Base-by-base conservation (phyloP, 1,140 invertebrate species). In the Goniozus legneri region DNA sequence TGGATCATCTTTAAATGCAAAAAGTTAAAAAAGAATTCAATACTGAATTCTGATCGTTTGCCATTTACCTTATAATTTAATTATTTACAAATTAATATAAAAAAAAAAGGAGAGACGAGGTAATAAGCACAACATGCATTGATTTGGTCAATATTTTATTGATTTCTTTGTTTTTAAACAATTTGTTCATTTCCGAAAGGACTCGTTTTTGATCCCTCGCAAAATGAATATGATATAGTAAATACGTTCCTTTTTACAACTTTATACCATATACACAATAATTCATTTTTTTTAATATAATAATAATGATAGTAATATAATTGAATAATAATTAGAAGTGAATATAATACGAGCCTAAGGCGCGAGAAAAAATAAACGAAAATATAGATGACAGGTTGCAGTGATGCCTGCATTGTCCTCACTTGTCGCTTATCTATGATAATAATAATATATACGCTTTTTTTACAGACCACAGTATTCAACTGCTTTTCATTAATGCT, bases 171-270 rank as follows among this genome's bases (percentile, higher is more conserved):
- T 50, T 65, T 67, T 65, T 62, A 67, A 67, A 67, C 65, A 67
- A 62, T 67, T 64, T 64, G 57, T 59, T 67, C 57, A 62, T 64
- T 59, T n/a, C n/a, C 56, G 50, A 49, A 58, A 54, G 54, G 58
- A 46, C 37, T 41, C 49, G 22, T 47, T n/a, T n/a, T n/a, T 37
- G 51, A 38, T 54, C 56, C 63, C 51, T n/a, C 58, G 46, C 57
- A 42, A 67, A 65, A 64, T 67, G 63, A 67, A 67, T 67, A 65
- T 59, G 57, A 60, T 67, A 64, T 65, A 67, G 63, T 65, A 64
- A 67, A 65, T 67, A 67, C 52, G 60, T 56, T 67, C 44, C 52
- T 65, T 64, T 65, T 67, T 67, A 67, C 65, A 67, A 65, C n/a
- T 67, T 62, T 57, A 65, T 64, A 65, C 50, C 55, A 67, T 67